A percentile compares a stretch with the other conserved stretches of the same genome.
Conservation (phyloP, 2,888 invertebrate species). For the Andrena hattorfiana region DNA sequence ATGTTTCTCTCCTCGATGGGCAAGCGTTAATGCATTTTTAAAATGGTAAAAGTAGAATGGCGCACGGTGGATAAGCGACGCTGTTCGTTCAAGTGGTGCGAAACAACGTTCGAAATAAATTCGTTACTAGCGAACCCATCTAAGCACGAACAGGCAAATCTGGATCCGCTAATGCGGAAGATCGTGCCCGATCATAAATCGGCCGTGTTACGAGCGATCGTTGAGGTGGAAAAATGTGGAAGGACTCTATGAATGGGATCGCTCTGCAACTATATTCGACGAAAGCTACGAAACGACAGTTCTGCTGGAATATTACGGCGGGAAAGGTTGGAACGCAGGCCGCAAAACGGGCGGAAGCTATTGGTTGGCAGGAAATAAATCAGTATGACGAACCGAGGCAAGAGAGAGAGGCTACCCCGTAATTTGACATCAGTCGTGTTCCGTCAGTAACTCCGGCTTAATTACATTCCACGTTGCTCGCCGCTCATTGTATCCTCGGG, state of each 20-base stretch:
- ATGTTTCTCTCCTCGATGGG: constrained; percentile 10
- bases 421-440: constrained; percentile 81
- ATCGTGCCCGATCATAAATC: not conserved
- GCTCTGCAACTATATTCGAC: not conserved
- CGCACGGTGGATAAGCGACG: not conserved
- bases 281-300: not conserved
- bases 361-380: constrained; percentile 75
- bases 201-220: not conserved
- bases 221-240: not conserved
- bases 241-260: not conserved
- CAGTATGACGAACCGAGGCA: constrained; percentile 78
- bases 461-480: constrained; percentile 81
- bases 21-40: constrained; percentile 36
- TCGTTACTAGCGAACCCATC: constrained; percentile 39
- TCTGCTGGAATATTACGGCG: constrained; percentile 7
- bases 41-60: not conserved
- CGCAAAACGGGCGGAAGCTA: constrained; percentile 38
- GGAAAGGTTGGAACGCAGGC: constrained; percentile 27
- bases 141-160: constrained; percentile 20
- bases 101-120: constrained; percentile 49
- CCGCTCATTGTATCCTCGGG: constrained; percentile 77
- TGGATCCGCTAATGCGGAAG: not conserved
- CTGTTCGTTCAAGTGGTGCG: constrained; percentile 31
- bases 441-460: constrained; percentile 79
- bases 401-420: constrained; percentile 66